Evolutionary conservation across 2,113 vertebrate species (phyloP), one percentile per base, ranked within the genome.

Genomic region (Thunnus thynnus): DNA sequence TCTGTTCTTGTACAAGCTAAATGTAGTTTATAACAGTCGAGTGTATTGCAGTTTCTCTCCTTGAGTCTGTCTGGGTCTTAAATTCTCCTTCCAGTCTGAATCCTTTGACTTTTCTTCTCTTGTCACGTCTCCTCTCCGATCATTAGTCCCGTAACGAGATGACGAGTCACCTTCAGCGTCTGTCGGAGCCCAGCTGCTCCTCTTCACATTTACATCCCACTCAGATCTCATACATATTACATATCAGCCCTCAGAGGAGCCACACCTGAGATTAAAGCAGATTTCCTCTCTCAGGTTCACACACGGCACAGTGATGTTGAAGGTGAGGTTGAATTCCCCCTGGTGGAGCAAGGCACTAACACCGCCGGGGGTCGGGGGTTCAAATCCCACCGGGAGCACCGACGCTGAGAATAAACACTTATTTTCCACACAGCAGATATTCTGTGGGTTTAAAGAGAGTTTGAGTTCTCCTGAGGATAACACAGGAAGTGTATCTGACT

Each of bases 251-350:
- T 63, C 72, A 13, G 71, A 52, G 58, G 47, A 63, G 48, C 41
- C 30, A 5, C 56, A 52, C 57, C 71, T 73, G n/a, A 62, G 71
- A 73, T 52, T 52, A 74, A 63, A 74, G 48, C 30, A 9, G 47
- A 13, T 17, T 18, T 61, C 58, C 13, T 3, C 71, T 61, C 57
- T 17, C 70, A 17, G 71, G 25, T 32, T 48, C 55, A 48, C 10
- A 30, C 4, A 5, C 27, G 6, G 56, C 27, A 16, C 54, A 18
- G 68, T 18, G 13, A 57, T 18, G 16, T 9, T 47, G 10, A 46
- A 4, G 67, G n/a, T 25, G 51, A 46, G 32, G n/a, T 10, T 47
- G 7, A 27, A 20, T 6, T 70, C 52, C 67, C 14, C 17, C 13
- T 2, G 0, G 32, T 7, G 52, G 51, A 55, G 32, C 52, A 3